Conservation (phyloP, 2,113 vertebrate species). For the Heterochromis multidens region DNA sequence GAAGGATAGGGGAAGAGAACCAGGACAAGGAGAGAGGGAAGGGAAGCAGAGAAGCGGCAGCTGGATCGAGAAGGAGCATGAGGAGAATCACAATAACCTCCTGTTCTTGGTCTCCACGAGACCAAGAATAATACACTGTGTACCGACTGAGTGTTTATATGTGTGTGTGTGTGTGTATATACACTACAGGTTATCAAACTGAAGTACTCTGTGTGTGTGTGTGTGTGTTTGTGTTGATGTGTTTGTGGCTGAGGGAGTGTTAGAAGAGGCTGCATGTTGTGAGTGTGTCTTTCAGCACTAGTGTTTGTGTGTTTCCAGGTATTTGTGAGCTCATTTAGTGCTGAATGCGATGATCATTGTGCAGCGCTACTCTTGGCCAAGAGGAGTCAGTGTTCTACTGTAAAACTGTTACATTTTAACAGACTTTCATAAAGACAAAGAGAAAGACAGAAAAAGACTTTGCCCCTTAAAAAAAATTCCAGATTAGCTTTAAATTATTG, state of each 20-base stretch:
- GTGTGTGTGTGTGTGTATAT: background rate
- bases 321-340: background rate
- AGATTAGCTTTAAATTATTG: background rate
- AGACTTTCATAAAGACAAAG: background rate
- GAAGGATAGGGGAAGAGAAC: background rate
- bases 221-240: background rate
- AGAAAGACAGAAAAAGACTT: background rate
- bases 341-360: background rate
- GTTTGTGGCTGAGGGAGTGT: background rate
- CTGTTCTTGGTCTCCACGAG: constrained; percentile 34
- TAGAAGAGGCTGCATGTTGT: background rate
- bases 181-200: background rate
- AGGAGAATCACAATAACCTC: constrained; percentile 65
- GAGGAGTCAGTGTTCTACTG: constrained; percentile 52
- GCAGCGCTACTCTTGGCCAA: constrained; percentile 14
- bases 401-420: background rate
- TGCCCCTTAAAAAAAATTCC: background rate
- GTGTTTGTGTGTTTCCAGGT: background rate
- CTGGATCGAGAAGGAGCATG: constrained; percentile 42
- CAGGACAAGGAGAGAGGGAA: constrained; percentile 13
- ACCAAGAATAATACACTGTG: constrained; percentile 44
- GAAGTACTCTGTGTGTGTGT: background rate
- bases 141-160: background rate
- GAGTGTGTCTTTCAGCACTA: background rate
- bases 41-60: constrained; percentile 39